Evolutionary conservation across 2,888 invertebrate genomes (phyloP), one percentile per base, ranked within the genome.

Genomic region (Blastobasis lacticolella): DNA sequence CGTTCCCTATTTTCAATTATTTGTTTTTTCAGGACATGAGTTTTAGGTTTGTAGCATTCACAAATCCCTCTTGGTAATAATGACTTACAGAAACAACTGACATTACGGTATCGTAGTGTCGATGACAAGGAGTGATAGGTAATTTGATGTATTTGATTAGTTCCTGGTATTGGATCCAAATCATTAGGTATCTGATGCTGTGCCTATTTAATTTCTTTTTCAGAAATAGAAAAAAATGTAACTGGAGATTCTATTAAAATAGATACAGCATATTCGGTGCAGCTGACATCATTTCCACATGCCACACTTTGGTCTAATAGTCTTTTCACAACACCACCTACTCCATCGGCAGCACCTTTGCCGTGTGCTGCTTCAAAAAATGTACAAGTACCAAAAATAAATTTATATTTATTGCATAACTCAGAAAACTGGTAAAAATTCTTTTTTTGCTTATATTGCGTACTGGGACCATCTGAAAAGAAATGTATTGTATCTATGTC

Each of bases 401-500:
- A 53, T 50, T 23, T 53, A 48, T 10, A 51, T 53, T 58, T 46
- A 51, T 47, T 44, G 52, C 52, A 36, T 23, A 2, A 23, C 1
- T 54, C 5, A 54, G 53, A 4, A 23, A 54, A 10, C 40, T 53
- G 5, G 40, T 51, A 6, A 54, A 56, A 9, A 48, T 57, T 54
- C n/a, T 37, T 45, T 53, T 10, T 48, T 38, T 37, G 56, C 50
- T 44, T 5, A 47, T 59, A 38, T 54, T 57, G 54, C 50, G 55
- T 46, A 5, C 5, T 58, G 2, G 55, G 57, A 49, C 45, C 49
- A 8, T 37, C 38, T 0, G 51, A 55, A 23, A 46, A 45, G n/a
- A 47, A 40, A 8, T 57, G 53, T 40, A 48, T 7, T 6, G 42
- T 37, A 36, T 46, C 46, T 46, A 46, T 46, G 3, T 46, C 10